phyloP scores from a whole-genome alignment of 2,888 invertebrate genomes.

The Yponomeuta sedellus region DNA sequence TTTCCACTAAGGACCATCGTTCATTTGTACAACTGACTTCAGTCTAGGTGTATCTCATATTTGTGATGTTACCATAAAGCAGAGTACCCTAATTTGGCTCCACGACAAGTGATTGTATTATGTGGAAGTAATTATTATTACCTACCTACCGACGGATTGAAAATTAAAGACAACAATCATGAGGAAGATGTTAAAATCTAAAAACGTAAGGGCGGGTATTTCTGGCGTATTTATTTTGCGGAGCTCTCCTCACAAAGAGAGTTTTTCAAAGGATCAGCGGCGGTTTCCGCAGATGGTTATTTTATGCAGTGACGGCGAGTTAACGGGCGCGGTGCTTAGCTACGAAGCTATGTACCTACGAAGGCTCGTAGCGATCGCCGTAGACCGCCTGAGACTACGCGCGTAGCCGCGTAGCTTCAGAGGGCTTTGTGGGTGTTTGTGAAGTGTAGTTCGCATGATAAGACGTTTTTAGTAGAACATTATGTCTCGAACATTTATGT shows the following conservation, averaged over 20 bases:
- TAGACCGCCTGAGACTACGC: slow-evolving; percentile 22
- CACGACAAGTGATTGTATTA: too few species aligned
- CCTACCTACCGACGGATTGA: too few species aligned
- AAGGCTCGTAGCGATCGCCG: slow-evolving; percentile 19
- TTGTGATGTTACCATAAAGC: too few species aligned
- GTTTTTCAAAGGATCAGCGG: slow-evolving; percentile 67
- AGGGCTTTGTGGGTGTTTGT: background rate
- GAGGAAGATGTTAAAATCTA: too few species aligned
- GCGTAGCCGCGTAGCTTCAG: slow-evolving; percentile 19
- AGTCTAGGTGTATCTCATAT: too few species aligned
- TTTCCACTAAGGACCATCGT: too few species aligned
- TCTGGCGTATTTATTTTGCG: background rate
- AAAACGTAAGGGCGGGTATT: background rate
- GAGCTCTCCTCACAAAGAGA: slow-evolving; percentile 54
- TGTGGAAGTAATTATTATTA: too few species aligned
- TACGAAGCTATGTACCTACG: slow-evolving; percentile 16
- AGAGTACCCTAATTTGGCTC: too few species aligned
- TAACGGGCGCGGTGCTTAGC: slow-evolving; percentile 56
- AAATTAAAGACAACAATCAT: too few species aligned
- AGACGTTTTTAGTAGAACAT: too few species aligned
- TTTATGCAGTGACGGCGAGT: slow-evolving; percentile 69
- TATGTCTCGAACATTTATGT: too few species aligned
- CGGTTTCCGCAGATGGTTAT: slow-evolving; percentile 71
- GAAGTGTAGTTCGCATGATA: background rate
- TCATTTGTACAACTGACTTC: too few species aligned